Evolutionary conservation across 1,140 invertebrate species (phyloP).

Genomic region (Lepidurus packardi): DNA sequence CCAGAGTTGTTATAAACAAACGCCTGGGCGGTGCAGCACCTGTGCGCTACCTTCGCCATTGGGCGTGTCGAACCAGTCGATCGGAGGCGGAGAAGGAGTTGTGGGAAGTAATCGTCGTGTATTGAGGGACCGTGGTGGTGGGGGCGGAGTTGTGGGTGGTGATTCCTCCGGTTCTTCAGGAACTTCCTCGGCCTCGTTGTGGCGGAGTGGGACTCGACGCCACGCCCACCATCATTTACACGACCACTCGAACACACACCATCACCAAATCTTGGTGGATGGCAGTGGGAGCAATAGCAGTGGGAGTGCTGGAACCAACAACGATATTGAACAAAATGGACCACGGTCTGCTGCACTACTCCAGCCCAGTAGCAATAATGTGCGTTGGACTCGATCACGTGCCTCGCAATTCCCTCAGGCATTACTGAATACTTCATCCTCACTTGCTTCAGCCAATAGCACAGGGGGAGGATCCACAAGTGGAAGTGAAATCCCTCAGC

Average conservation of each 20-base stretch:
- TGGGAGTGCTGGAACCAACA: background rate
- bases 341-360: background rate
- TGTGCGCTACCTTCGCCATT: background rate
- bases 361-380: constrained; percentile 13
- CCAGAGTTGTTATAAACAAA: constrained; percentile 6
- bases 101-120: background rate
- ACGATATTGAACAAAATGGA: background rate
- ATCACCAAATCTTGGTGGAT: background rate
- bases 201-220: background rate
- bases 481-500: background rate
- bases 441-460: background rate
- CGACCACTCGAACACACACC: background rate
- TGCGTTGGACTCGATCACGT: constrained; percentile 6
- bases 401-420: constrained; percentile 10
- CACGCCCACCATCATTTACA: background rate
- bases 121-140: background rate
- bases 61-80: background rate
- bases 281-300: background rate
- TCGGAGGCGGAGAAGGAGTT: background rate
- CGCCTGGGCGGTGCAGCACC: background rate
- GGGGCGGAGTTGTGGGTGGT: background rate
- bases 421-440: background rate
- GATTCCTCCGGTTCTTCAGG: background rate
- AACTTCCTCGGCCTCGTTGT: background rate
- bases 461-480: constrained; percentile 4